phyloP scores from a whole-genome alignment of 2,797 vertebrate species.

The Hozukius guyotensis region DNA sequence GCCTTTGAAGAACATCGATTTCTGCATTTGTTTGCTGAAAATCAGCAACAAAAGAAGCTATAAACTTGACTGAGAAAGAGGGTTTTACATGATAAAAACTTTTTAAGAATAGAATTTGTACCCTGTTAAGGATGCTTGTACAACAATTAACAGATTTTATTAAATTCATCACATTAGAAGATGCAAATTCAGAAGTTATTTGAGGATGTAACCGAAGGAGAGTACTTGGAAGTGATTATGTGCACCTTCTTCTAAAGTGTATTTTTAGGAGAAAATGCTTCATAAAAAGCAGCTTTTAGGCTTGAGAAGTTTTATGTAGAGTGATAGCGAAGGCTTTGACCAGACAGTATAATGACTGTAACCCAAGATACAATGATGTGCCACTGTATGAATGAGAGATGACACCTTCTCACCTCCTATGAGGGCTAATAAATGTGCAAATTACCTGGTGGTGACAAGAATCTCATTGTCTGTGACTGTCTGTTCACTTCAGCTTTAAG shows the following conservation, averaged over 20 bases:
- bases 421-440: constrained; percentile 21
- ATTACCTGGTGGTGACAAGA: neutral
- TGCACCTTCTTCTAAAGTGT: neutral
- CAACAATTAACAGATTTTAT: neutral
- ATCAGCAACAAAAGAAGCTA: neutral
- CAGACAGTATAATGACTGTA: neutral
- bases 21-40: neutral
- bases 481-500: neutral
- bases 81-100: neutral
- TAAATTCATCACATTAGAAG: neutral
- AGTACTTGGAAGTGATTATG: neutral
- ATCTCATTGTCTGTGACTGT: neutral
- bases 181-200: neutral
- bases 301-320: neutral
- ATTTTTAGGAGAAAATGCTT: neutral
- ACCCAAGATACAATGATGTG: constrained; percentile 12
- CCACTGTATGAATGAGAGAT: neutral
- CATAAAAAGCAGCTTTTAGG: neutral
- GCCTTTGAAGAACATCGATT: neutral
- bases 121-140: neutral
- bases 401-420: constrained; percentile 7
- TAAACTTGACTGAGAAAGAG: neutral
- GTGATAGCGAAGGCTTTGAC: neutral
- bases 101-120: neutral
- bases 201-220: neutral